Conservation (phyloP, 2,797 vertebrate species). For the Cetoscarus ocellatus region DNA sequence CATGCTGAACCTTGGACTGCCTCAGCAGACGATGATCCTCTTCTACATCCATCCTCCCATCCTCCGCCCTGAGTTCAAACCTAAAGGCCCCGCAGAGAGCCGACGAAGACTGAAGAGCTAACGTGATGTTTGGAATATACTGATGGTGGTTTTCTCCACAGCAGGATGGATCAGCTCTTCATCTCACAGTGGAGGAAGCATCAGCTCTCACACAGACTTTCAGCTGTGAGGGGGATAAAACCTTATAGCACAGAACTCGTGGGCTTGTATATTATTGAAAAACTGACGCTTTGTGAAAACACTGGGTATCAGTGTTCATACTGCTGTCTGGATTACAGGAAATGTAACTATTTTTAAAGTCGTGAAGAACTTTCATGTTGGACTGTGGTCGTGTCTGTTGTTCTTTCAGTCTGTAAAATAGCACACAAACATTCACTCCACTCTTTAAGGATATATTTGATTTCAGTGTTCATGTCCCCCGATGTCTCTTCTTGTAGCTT, state of each 20-base stretch:
- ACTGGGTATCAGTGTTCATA: constrained; percentile 45
- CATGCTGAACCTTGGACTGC: constrained; percentile 61
- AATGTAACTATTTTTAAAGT: constrained; percentile 81
- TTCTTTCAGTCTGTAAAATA: constrained; percentile 82
- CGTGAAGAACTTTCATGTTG: constrained; percentile 80
- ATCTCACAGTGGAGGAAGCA: constrained; percentile 41
- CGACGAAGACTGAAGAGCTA: constrained; percentile 36
- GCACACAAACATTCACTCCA: constrained; percentile 72
- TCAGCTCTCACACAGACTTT: constrained; percentile 56
- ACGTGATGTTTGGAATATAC: constrained; percentile 49
- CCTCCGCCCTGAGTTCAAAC: constrained; percentile 24
- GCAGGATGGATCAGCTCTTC: constrained; percentile 61
- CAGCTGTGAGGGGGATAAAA: constrained; percentile 49
- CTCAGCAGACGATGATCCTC: constrained; percentile 47
- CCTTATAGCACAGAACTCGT: constrained; percentile 75
- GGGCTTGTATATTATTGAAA: constrained; percentile 62
- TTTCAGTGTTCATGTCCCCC: constrained; percentile 62
- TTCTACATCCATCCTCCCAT: constrained; percentile 9
- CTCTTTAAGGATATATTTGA: constrained; percentile 39
- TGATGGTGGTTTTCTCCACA: constrained; percentile 50
- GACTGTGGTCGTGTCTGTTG: constrained; percentile 83
- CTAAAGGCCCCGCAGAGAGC: constrained; percentile 25
- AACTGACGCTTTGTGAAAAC: constrained; percentile 56
- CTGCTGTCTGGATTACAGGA: constrained; percentile 50
- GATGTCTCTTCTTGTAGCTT: constrained; percentile 63